These are phyloP conservation scores for Camponotus floridanus DNA, from an alignment of 1,140 invertebrate genomes.

Conservation along the genomic window DNA sequence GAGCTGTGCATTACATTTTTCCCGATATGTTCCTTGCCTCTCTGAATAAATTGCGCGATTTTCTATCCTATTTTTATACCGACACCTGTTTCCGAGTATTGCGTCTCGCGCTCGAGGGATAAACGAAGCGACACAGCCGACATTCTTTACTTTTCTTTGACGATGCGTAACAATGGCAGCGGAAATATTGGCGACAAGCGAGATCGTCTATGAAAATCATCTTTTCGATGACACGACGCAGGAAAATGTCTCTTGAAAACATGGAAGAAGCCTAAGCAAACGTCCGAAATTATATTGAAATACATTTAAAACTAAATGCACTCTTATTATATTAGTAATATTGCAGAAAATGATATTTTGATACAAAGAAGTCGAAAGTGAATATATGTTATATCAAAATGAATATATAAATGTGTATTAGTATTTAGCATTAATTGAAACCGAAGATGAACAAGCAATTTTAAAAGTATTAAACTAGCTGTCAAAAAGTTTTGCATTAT, in stretches of 20 bases:
- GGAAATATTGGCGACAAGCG: slow-evolving; percentile 18
- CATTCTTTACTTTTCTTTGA: slow-evolving; percentile 46
- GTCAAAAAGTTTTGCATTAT: not conserved
- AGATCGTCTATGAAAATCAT: slow-evolving; percentile 44
- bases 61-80: slow-evolving; percentile 61
- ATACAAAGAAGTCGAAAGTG: not conserved
- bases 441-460: not conserved
- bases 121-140: slow-evolving; percentile 21
- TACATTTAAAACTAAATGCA: slow-evolving; percentile 24
- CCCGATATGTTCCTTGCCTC: slow-evolving; percentile 43
- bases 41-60: slow-evolving; percentile 78
- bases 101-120: slow-evolving; percentile 60
- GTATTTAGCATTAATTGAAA: slow-evolving; percentile 20
- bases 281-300: not conserved
- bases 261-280: not conserved
- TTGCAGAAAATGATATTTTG: not conserved
- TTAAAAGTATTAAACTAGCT: not conserved
- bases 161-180: not conserved
- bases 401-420: not conserved
- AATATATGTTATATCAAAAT: too few relatives aligned
- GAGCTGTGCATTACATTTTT: slow-evolving; percentile 47
- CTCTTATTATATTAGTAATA: not conserved
- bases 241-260: slow-evolving; percentile 16
- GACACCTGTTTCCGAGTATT: slow-evolving; percentile 57
- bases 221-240: slow-evolving; percentile 1